A percentile compares a stretch with the other conserved stretches of the same genome.
Evolutionary conservation across 64 coral and sea anemone genomes (phyloP).

Genomic region (Montipora sp.): DNA sequence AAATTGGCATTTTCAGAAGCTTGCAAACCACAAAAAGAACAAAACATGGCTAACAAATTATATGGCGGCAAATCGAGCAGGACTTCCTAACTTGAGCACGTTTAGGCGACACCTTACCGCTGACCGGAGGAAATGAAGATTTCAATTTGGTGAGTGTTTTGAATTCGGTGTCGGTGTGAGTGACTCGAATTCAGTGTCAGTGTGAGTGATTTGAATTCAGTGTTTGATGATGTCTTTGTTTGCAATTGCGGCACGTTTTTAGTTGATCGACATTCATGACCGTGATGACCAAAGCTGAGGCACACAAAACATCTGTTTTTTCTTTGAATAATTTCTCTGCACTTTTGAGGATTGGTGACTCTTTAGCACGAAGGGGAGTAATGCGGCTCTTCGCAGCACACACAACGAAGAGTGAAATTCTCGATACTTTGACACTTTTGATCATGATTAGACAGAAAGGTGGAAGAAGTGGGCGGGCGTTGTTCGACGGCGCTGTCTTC

Average conservation of each 20-base stretch:
- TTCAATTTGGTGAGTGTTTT: no score
- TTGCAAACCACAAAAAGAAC: no score
- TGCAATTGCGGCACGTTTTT: constrained; percentile 32
- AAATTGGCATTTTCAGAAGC: no score
- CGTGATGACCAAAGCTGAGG: not conserved
- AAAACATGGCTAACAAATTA: no score
- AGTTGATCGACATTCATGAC: not conserved
- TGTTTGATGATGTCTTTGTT: not conserved
- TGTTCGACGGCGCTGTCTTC: not conserved
- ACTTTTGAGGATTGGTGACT: not conserved
- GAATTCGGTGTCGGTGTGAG: no score
- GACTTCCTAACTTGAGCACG: no score
- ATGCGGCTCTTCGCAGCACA: not conserved
- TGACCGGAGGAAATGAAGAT: no score
- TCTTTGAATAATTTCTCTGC: not conserved
- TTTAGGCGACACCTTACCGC: no score
- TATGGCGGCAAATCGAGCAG: no score
- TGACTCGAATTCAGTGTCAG: no score
- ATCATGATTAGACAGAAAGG: not conserved
- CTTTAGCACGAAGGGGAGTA: constrained; percentile 11
- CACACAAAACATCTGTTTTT: not conserved
- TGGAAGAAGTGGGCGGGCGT: constrained; percentile 7
- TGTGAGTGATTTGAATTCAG: no score
- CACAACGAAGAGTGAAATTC: not conserved
- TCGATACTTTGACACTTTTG: no score